Base-by-base conservation (phyloP, 2,888 invertebrate genomes). In the Megastigmus dorsalis region DNA sequence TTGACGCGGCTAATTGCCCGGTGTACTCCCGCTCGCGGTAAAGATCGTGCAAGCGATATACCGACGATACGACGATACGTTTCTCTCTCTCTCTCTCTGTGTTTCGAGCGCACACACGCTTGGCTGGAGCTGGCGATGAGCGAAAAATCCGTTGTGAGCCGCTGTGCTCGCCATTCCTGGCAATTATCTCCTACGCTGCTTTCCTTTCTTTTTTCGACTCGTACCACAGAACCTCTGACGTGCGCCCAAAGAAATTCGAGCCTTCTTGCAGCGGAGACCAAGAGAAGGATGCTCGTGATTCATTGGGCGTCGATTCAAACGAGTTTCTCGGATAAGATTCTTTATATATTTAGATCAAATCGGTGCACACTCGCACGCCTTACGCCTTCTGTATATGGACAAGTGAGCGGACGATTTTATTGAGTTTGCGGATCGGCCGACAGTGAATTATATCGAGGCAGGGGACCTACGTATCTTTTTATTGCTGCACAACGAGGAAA, bases 1-100 rank as follows among this genome's bases (percentile, higher is more conserved):
- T 79, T 79, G 73, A 59, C 69, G 65, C 59, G 73, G 18, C 75
- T 81, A 82, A 81, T 81, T 59, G 43, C 52, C 13, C 59, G 73
- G 18, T 74, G 80, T 80, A 81, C 82, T 59, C 33, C 52, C 13
- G 52, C 50, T 23, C 33, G 13, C 28, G 45, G 30, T 3, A 1
- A 20, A 69, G 69, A 60, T 69, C 69, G 60, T 41, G 69, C 69
- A 50, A 50, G 30, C 71, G 71, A 72, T 72, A n/a, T n/a, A 65
- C 20, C 9, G 9, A n/a, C 23, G 18, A 10, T n/a, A n/a, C n/a
- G n/a, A n/a, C n/a, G n/a, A n/a, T n/a, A n/a, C n/a, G n/a, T n/a
- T n/a, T n/a, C n/a, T n/a, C n/a, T n/a, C n/a, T n/a, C n/a, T n/a
- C n/a, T n/a, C n/a, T n/a, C n/a, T n/a, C n/a, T n/a, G n/a, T n/a